Conservation (phyloP, 2,888 invertebrate species). For the Xestia rhomboidea region DNA sequence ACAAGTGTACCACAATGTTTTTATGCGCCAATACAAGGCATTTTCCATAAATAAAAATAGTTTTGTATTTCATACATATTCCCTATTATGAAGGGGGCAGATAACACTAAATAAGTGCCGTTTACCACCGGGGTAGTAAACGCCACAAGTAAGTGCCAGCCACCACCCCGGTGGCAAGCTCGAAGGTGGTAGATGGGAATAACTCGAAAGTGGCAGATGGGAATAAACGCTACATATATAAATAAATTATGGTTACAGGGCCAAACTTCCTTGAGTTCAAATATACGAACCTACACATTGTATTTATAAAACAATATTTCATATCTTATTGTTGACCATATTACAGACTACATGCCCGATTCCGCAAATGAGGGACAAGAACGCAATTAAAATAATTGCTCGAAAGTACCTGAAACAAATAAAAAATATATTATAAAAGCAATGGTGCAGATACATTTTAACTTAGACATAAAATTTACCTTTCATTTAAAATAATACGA, state of each 20-base stretch:
- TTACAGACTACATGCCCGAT: slow-evolving; percentile 75
- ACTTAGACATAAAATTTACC: not conserved
- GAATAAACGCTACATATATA: not conserved
- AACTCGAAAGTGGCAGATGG: too few relatives aligned
- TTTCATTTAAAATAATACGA: not conserved
- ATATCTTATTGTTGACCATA: slow-evolving; percentile 61
- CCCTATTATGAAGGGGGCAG: too few relatives aligned
- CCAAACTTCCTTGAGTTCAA: slow-evolving; percentile 45
- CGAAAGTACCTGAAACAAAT: slow-evolving; percentile 85
- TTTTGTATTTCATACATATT: too few relatives aligned
- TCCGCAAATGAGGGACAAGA: slow-evolving; percentile 78
- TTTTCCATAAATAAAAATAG: too few relatives aligned
- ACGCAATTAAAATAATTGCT: slow-evolving; percentile 77
- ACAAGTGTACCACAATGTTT: too few relatives aligned
- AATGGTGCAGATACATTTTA: not conserved
- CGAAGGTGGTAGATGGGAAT: too few relatives aligned
- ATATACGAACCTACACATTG: slow-evolving; percentile 18
- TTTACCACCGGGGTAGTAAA: too few relatives aligned
- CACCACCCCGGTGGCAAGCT: too few relatives aligned
- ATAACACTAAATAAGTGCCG: too few relatives aligned
- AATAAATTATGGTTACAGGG: not conserved
- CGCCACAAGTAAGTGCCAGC: too few relatives aligned
- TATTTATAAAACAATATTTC: slow-evolving; percentile 15
- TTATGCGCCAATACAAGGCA: too few relatives aligned
- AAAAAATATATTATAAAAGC: not conserved